Conservation (phyloP, 2,888 invertebrate species). For the Hanleya hanleyi region DNA sequence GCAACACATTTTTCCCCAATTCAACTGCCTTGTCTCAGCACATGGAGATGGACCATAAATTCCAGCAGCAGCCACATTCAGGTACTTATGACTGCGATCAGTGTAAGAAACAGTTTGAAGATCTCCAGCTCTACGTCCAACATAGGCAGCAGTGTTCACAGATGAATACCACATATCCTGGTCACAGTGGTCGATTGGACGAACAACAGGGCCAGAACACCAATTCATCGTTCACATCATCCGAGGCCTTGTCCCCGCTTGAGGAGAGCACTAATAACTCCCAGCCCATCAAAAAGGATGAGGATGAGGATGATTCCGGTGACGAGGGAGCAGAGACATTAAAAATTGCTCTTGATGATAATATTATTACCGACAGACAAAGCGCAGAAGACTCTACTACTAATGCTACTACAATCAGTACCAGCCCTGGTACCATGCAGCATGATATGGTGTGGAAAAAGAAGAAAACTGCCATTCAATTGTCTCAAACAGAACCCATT, state of each 20-base stretch:
- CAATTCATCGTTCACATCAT: not conserved
- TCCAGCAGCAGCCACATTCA: not conserved
- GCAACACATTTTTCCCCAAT: conserved; percentile 2
- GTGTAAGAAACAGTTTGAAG: not conserved
- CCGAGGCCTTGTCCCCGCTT: not conserved
- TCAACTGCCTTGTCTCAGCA: conserved; percentile 1
- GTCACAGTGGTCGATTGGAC: no score
- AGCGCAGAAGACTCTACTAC: no score
- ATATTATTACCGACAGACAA: no score
- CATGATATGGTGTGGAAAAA: not conserved
- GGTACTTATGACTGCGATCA: not conserved
- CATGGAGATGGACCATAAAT: not conserved
- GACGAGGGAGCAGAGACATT: no score
- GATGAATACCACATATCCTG: no score
- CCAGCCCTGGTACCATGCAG: no score
- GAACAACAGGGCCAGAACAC: not conserved
- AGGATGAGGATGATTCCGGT: no score
- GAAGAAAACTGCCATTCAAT: not conserved
- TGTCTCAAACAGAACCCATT: not conserved
- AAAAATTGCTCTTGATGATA: no score
- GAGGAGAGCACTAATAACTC: not conserved
- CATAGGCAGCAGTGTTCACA: not conserved
- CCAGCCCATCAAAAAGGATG: not conserved
- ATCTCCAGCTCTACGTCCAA: not conserved
- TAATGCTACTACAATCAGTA: no score